Percentiles rank a stretch among this genome's conserved stretches.
phyloP scores from a whole-genome alignment of 1,140 invertebrate species.

The Gryllus bimaculatus region DNA sequence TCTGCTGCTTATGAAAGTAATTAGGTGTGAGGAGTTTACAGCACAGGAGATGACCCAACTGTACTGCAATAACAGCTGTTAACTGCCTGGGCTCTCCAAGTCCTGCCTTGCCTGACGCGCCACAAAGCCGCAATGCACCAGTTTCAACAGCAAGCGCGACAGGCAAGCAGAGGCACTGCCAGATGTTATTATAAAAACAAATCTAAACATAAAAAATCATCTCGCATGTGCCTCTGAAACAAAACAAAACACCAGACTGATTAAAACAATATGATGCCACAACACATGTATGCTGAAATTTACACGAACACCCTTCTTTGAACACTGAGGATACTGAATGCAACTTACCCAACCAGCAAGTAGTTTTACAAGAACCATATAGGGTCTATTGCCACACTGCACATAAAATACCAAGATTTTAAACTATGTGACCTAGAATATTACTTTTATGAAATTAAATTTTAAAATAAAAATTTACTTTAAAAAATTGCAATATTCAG shows the following conservation, averaged over 20 bases:
- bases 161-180: slow-evolving; percentile 15
- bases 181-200: slow-evolving; percentile 7
- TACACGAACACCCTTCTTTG: too few relatives aligned
- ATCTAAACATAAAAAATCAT: slow-evolving; percentile 34
- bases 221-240: slow-evolving; percentile 71
- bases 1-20: not conserved
- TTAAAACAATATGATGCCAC: slow-evolving; percentile 32
- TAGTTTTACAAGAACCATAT: not conserved
- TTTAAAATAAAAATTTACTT: too few relatives aligned
- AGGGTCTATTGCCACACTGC: too few relatives aligned
- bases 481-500: too few relatives aligned
- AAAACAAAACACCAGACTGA: slow-evolving; percentile 49
- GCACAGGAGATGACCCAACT: not conserved
- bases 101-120: not conserved
- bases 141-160: not conserved
- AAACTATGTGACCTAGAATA: too few relatives aligned
- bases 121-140: not conserved
- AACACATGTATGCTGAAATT: not conserved
- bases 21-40: not conserved
- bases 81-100: not conserved
- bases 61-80: not conserved
- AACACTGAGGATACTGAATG: not conserved
- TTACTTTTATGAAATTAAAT: too few relatives aligned
- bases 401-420: too few relatives aligned
- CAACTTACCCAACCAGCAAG: not conserved